These are phyloP conservation scores for Drosophila robusta DNA, from an alignment of 2,888 invertebrate genomes.

Conservation along the genomic window DNA sequence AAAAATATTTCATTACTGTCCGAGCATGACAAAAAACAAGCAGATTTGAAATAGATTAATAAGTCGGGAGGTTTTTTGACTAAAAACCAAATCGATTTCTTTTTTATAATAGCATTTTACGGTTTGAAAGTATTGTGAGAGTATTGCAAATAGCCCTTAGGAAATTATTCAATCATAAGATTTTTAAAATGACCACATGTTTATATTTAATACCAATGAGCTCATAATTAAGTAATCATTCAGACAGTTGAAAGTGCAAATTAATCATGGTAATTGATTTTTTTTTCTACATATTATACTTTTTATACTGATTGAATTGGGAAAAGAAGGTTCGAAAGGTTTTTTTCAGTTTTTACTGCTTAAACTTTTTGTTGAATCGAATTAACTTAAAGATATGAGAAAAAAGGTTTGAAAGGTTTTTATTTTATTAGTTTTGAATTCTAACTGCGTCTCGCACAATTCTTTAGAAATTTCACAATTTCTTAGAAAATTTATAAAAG, in stretches of 20 bases:
- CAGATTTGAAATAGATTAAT: not conserved
- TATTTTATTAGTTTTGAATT: too few relatives aligned
- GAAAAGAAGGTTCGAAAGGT: too few relatives aligned
- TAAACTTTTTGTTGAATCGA: too few relatives aligned
- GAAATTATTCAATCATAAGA: not conserved
- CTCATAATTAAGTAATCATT: not conserved
- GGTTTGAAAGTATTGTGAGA: not conserved
- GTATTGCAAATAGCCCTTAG: not conserved
- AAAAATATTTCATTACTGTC: slow-evolving; percentile 26
- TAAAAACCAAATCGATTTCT: too few relatives aligned
- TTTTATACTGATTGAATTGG: not conserved
- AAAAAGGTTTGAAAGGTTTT: too few relatives aligned
- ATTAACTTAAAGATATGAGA: too few relatives aligned
- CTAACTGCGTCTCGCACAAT: too few relatives aligned
- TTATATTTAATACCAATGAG: slow-evolving; percentile 8
- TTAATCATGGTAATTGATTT: not conserved
- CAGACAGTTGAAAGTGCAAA: not conserved
- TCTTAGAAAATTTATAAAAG: too few relatives aligned
- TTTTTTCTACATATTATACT: not conserved
- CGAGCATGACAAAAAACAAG: not conserved
- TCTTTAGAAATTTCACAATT: too few relatives aligned
- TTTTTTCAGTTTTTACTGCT: too few relatives aligned
- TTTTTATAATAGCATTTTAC: not conserved
- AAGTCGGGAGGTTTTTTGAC: too few relatives aligned
- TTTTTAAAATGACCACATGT: not conserved